Evolutionary conservation across 2,888 invertebrate species (phyloP), one percentile per base, ranked within the genome.

Genomic region (Cremastinae sp.): DNA sequence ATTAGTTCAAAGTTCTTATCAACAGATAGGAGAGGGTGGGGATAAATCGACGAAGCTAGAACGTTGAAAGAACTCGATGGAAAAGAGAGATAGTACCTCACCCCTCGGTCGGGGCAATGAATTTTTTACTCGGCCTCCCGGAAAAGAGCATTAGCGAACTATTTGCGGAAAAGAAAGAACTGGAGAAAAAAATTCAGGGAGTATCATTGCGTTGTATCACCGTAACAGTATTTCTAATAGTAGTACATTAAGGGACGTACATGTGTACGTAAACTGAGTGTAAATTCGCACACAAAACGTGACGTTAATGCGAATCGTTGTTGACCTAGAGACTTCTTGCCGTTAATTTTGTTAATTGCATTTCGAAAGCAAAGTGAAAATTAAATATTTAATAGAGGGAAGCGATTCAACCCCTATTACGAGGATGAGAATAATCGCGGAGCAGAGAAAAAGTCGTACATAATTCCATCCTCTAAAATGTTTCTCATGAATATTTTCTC

Each of bases 1-100:
- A 80, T 80, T 80, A 79, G 75, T 78, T 75, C 45, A 41, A 59
- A 68, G 55, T 69, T 78, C 69, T 75, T 75, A 73, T 75, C 66
- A 70, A 68, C 41, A 8, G 49, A 35, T 68, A 55, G 55, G 45
- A 47, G 51, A 51, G 55, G 47, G 72, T 39, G 37, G 22, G 53
- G 65, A 73, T 73, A 66, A 59, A 55, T 14, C 61, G 61, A 53
- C 43, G 41, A 37, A 66, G 64, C 65, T 20, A 39, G 9, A 51
- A 41, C 64, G 49, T n/a, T 51, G 14, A 37, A 62, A 73, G 47
- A 72, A 58, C 14, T 22, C 71, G 56, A 28, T 12, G 39, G 59
- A 66, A 56, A n/a, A n/a, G n/a, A 64, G 39, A 14, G 53, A 53
- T 39, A 4, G 12, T 22, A 45, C 59, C 20, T 45, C 58, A 65